Percentiles rank a stretch among this genome's conserved stretches.
phyloP scores from a whole-genome alignment of 1,140 invertebrate genomes.

The Lordiphosa collinella region DNA sequence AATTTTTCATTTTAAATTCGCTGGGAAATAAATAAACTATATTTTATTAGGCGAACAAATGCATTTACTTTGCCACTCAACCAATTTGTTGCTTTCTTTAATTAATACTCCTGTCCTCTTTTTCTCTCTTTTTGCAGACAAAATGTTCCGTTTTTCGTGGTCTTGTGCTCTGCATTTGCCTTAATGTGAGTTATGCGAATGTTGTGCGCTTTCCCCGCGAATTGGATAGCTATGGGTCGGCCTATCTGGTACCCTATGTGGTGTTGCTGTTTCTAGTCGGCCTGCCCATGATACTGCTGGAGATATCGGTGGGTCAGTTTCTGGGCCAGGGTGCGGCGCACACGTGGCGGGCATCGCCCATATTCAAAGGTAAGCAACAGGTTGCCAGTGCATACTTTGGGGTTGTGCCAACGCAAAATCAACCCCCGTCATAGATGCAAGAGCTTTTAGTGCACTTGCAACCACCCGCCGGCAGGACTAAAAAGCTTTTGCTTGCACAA shows the following conservation, averaged over 20 bases:
- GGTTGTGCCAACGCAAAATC: conserved; percentile 4
- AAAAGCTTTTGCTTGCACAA: conserved; percentile 15
- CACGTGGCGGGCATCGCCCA: conserved; percentile 79
- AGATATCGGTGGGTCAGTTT: conserved; percentile 78
- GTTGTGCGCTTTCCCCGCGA: conserved; percentile 79
- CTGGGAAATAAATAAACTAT: no score
- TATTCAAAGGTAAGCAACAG: conserved; percentile 74
- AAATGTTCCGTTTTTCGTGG: conserved; percentile 79
- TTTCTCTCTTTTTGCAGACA: conserved; percentile 57
- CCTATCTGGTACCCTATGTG: conserved; percentile 76
- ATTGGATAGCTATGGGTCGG: conserved; percentile 72
- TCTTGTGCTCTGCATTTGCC: conserved; percentile 75
- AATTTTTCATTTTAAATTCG: no score
- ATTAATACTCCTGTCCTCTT: background rate
- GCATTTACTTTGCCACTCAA: no score
- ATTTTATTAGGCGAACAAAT: no score
- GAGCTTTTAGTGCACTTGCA: conserved; percentile 33
- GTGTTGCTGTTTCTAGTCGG: conserved; percentile 78
- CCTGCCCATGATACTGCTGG: conserved; percentile 75
- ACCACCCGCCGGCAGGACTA: conserved; percentile 26
- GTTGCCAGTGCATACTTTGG: conserved; percentile 23
- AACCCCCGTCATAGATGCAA: conserved; percentile 11
- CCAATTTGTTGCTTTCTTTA: no score
- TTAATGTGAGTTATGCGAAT: conserved; percentile 78
- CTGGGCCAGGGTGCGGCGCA: conserved; percentile 78